Evolutionary conservation across 2,797 vertebrate genomes (phyloP).

Genomic region (Pipistrellus pipistrellus): DNA sequence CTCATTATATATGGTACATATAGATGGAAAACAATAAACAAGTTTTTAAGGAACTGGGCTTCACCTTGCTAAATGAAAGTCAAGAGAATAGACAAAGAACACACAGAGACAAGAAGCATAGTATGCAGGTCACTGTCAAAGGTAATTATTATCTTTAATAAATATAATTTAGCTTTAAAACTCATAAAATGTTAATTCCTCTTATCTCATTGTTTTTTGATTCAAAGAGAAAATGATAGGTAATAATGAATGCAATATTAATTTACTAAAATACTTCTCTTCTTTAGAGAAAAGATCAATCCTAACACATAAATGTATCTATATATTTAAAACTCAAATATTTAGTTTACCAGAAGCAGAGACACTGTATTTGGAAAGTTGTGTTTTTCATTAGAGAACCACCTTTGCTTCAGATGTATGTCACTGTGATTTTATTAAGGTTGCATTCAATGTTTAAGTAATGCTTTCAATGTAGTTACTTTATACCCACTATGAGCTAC

Average conservation of each 20-base stretch:
- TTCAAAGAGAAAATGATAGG: not conserved
- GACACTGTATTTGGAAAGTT: not conserved
- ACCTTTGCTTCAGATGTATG: not conserved
- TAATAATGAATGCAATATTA: not conserved
- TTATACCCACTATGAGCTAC: not conserved
- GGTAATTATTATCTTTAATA: constrained; percentile 1
- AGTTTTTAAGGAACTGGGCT: not conserved
- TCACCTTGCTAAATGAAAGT: not conserved
- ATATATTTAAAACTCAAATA: constrained; percentile 39
- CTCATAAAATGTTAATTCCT: not conserved
- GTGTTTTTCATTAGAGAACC: not conserved
- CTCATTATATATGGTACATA: not conserved
- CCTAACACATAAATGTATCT: not conserved
- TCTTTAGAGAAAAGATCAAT: constrained; percentile 5
- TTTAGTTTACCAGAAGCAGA: constrained; percentile 5
- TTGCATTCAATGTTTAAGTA: not conserved
- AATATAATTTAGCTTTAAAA: constrained; percentile 3
- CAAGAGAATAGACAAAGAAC: not conserved
- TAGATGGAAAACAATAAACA: not conserved
- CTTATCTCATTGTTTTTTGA: not conserved
- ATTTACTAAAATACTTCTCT: constrained; percentile 44
- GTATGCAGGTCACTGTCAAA: not conserved
- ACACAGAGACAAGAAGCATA: not conserved
- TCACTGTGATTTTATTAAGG: not conserved
- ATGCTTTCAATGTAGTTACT: not conserved